These are phyloP conservation scores for Pampus argenteus DNA, from an alignment of 2,797 vertebrate genomes.

Conservation along the genomic window DNA sequence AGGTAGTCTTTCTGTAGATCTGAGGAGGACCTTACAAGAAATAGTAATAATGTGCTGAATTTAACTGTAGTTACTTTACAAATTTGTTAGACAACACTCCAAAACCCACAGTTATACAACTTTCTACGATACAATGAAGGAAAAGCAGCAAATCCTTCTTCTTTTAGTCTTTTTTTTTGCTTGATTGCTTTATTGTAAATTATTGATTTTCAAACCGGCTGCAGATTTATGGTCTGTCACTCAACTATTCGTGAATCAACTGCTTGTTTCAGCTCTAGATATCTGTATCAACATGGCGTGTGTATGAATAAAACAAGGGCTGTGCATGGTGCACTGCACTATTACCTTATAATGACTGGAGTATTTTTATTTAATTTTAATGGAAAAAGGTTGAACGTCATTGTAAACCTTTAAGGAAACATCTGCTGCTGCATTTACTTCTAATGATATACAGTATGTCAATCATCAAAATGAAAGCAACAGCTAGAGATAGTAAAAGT, in stretches of 20 bases:
- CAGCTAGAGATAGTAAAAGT: conserved; percentile 51
- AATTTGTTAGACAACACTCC: background rate
- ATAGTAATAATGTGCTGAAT: conserved; percentile 8
- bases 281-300: too few species aligned
- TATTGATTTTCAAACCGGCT: too few species aligned
- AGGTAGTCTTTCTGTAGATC: conserved; percentile 15
- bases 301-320: background rate
- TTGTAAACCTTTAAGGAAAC: too few species aligned
- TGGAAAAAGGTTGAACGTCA: background rate
- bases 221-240: too few species aligned
- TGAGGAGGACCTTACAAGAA: conserved; percentile 29
- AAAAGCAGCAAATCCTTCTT: background rate
- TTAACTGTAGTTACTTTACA: background rate
- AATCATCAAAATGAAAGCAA: conserved; percentile 30
- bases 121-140: background rate
- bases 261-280: too few species aligned
- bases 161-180: too few species aligned
- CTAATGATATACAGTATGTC: conserved; percentile 16
- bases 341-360: background rate
- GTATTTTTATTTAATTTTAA: background rate
- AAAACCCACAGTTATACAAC: background rate
- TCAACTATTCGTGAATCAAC: too few species aligned
- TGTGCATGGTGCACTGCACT: background rate
- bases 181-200: too few species aligned
- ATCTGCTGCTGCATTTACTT: background rate